Conservation (phyloP, 2,797 vertebrate species). For the Enteromius trimaculatus region DNA sequence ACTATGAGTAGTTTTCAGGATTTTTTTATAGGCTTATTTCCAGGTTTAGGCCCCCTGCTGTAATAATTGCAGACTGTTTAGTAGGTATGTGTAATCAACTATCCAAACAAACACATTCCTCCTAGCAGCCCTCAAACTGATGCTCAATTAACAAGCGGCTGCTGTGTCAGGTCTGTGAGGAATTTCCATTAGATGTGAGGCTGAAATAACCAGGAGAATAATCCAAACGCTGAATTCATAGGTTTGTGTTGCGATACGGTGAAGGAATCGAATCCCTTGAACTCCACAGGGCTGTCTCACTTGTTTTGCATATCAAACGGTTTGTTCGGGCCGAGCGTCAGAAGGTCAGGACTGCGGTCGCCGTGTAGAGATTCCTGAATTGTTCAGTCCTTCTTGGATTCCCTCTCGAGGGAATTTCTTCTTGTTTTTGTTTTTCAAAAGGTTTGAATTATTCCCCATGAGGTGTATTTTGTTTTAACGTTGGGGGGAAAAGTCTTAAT, state of each 20-base stretch:
- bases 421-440: conserved; percentile 11
- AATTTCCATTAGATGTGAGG: conserved; percentile 29
- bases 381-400: conserved; percentile 8
- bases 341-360: conserved; percentile 19
- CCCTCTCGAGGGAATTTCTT: conserved; percentile 4
- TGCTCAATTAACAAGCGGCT: conserved; percentile 25
- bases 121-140: conserved; percentile 19
- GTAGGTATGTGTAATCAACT: conserved; percentile 18
- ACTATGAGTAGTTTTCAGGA: neutral
- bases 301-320: conserved; percentile 32
- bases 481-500: neutral
- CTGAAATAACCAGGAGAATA: neutral
- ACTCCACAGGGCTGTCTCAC: neutral
- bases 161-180: conserved; percentile 27
- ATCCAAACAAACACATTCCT: conserved; percentile 44
- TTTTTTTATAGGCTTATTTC: conserved; percentile 18
- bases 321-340: neutral
- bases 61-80: conserved; percentile 21
- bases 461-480: conserved; percentile 6
- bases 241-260: neutral
- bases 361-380: conserved; percentile 3
- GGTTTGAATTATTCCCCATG: conserved; percentile 16
- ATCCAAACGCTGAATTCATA: neutral
- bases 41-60: conserved; percentile 19
- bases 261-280: conserved; percentile 16